phyloP scores from a whole-genome alignment of 2,888 invertebrate genomes.

The Epirrhoe alternata region DNA sequence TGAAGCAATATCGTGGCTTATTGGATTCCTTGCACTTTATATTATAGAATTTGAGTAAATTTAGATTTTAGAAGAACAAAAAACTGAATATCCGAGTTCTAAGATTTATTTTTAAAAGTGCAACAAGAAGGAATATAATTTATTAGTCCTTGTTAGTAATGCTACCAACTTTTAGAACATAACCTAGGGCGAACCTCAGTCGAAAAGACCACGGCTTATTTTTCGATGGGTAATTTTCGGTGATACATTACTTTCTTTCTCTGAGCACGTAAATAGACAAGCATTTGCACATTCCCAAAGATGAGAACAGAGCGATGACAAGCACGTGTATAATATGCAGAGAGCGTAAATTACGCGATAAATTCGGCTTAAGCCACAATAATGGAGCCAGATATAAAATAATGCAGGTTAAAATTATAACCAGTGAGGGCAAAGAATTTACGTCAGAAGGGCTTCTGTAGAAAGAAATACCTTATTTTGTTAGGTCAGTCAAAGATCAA shows the following conservation, averaged over 20 bases:
- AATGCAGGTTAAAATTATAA: conserved; percentile 75
- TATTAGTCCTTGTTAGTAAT: too few relatives aligned
- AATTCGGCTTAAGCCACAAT: conserved; percentile 65
- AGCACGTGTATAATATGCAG: conserved; percentile 53
- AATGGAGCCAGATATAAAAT: conserved; percentile 70
- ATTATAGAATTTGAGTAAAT: too few relatives aligned
- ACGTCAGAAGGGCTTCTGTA: conserved; percentile 18
- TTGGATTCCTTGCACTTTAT: conserved; percentile 2
- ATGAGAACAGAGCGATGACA: conserved; percentile 21
- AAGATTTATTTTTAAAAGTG: too few relatives aligned
- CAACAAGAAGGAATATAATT: too few relatives aligned
- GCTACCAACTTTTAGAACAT: too few relatives aligned
- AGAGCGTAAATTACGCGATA: conserved; percentile 64
- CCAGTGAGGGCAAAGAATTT: conserved; percentile 40
- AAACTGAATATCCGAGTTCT: too few relatives aligned
- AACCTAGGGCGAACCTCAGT: too few relatives aligned
- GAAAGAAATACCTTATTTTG: neutral
- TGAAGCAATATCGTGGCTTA: conserved; percentile 21
- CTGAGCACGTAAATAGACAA: neutral
- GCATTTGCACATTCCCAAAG: conserved; percentile 13
- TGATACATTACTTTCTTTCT: neutral
- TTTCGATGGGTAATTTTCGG: too few relatives aligned
- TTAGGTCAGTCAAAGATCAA: neutral
- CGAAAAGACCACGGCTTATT: too few relatives aligned
- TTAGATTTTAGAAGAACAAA: too few relatives aligned